Evolutionary conservation across 2,888 invertebrate species (phyloP).

Genomic region (Lochmaea capreae): DNA sequence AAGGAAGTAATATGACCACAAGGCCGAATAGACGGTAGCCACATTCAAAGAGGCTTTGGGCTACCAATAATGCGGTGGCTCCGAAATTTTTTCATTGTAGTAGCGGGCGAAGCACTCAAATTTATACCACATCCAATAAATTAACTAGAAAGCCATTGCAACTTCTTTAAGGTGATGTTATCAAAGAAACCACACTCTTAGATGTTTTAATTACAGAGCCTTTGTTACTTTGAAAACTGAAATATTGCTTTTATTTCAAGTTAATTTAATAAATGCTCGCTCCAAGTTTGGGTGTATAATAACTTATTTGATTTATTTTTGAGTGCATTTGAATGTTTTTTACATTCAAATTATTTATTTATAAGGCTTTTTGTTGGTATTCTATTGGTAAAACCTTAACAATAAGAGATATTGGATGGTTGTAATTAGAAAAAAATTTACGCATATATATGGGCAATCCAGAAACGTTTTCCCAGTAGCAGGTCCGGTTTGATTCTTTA

Average conservation of each 20-base stretch:
- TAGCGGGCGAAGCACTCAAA: conserved; percentile 48
- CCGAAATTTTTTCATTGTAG: conserved; percentile 48
- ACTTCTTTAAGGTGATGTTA: conserved; percentile 53
- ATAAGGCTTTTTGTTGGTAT: too few relatives aligned
- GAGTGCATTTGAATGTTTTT: background rate
- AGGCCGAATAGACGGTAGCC: conserved; percentile 41
- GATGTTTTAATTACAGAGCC: conserved; percentile 39
- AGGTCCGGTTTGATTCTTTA: too few relatives aligned
- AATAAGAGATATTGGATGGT: too few relatives aligned
- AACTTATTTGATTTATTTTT: background rate
- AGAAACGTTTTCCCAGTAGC: too few relatives aligned
- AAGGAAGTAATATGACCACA: conserved; percentile 37
- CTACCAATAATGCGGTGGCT: conserved; percentile 44
- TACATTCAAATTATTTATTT: too few relatives aligned
- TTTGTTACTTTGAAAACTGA: conserved; percentile 36
- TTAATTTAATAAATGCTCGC: conserved; percentile 28
- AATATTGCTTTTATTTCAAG: conserved; percentile 30
- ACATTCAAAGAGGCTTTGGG: conserved; percentile 44
- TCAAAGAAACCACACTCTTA: conserved; percentile 55
- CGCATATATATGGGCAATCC: too few relatives aligned
- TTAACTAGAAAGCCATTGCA: conserved; percentile 41
- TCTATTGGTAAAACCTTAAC: too few relatives aligned
- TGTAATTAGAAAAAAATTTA: too few relatives aligned
- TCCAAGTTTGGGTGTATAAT: background rate
- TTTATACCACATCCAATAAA: conserved; percentile 50